phyloP scores from a whole-genome alignment of 2,113 vertebrate species.

The Pterocles burchelli region DNA sequence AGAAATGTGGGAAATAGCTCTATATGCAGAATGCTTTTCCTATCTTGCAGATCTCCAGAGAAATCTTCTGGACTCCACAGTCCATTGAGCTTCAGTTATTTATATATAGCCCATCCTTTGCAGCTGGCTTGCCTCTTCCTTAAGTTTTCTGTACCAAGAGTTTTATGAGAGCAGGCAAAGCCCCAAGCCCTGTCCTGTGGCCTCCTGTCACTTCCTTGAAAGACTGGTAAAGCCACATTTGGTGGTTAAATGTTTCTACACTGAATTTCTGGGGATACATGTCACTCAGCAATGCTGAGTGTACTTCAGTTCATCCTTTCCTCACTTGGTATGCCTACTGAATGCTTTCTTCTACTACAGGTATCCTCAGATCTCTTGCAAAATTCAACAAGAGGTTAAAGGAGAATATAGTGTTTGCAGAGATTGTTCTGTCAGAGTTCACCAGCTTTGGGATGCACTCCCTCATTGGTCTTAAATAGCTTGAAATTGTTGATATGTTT shows the following conservation, averaged over 20 bases:
- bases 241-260: rapidly evolving
- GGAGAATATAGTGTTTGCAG: not conserved
- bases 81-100: not conserved
- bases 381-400: not conserved
- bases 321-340: not conserved
- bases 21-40: too few species aligned
- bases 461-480: rapidly evolving
- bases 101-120: not conserved
- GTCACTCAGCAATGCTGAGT: not conserved
- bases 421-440: not conserved
- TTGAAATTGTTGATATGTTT: not conserved
- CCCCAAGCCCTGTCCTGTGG: not conserved
- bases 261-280: not conserved
- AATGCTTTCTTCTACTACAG: rapidly evolving
- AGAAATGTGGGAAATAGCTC: not conserved
- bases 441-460: not conserved
- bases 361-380: not conserved
- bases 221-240: not conserved
- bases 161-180: not conserved
- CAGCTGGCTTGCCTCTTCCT: not conserved
- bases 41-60: not conserved
- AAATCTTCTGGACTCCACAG: not conserved
- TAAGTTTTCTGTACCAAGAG: not conserved
- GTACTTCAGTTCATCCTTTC: not conserved
- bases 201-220: not conserved